These are phyloP conservation scores for Caenorhabditis becei DNA, from an alignment of 2,888 invertebrate genomes.

Conservation along the genomic window DNA sequence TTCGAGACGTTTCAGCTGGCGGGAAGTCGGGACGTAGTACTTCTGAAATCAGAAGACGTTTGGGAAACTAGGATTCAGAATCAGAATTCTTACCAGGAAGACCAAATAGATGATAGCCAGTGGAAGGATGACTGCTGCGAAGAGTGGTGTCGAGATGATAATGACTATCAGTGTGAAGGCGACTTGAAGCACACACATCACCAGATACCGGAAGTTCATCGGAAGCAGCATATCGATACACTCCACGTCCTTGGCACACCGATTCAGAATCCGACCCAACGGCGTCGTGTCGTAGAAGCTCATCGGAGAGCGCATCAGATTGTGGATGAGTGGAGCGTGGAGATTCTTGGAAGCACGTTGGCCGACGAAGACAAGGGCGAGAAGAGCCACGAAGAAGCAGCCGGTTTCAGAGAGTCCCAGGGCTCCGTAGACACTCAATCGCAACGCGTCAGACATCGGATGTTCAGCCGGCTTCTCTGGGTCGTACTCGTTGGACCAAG, in stretches of 20 bases:
- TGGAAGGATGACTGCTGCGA: slow-evolving; percentile 74
- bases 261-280: slow-evolving; percentile 83
- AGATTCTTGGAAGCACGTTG: slow-evolving; percentile 75
- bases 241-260: slow-evolving; percentile 80
- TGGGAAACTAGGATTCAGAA: neutral
- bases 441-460: slow-evolving; percentile 66
- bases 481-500: slow-evolving; percentile 77
- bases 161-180: slow-evolving; percentile 75
- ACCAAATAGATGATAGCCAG: slow-evolving; percentile 72
- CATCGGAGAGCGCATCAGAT: slow-evolving; percentile 79
- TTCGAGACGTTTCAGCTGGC: slow-evolving; percentile 85
- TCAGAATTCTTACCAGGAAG: slow-evolving; percentile 65
- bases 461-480: slow-evolving; percentile 35
- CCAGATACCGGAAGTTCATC: slow-evolving; percentile 75
- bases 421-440: slow-evolving; percentile 83
- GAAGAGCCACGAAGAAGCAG: slow-evolving; percentile 64
- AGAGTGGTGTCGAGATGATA: slow-evolving; percentile 76
- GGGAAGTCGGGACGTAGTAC: slow-evolving; percentile 94
- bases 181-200: slow-evolving; percentile 73
- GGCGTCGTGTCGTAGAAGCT: slow-evolving; percentile 83
- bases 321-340: slow-evolving; percentile 69
- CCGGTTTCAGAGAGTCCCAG: slow-evolving; percentile 81
- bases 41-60: slow-evolving; percentile 84
- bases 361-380: slow-evolving; percentile 71
- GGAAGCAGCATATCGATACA: slow-evolving; percentile 73